Base-by-base conservation (phyloP, 2,113 vertebrate species). In the Tragulus kanchil region DNA sequence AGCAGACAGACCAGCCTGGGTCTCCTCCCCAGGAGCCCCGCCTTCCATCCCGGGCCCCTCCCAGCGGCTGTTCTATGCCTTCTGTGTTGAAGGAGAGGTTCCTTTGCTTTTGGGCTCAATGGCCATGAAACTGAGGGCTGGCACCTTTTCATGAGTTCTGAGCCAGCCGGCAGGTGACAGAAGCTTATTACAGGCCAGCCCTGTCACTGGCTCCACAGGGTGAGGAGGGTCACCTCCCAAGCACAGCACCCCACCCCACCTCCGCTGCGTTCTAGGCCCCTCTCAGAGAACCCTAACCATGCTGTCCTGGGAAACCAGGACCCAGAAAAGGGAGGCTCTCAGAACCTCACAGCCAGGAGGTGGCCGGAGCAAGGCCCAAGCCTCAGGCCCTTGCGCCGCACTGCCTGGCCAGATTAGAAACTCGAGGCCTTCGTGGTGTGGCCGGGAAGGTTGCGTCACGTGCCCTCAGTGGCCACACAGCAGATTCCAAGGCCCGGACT, bases 181-280 rank as follows among this genome's bases (percentile, higher is more conserved):
- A 25, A 31, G 50, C 13, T 6, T 4, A 1, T 9, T 36, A 21
- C n/a, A 1, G 23, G 23, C 28, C 1, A 2, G 25, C 61, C 12
- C 48, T 89, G 58, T 71, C 77, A 12, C 6, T 21, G 1, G 36
- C 14, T 31, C 21, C 42, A 11, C 1, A 0, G 5, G 9, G 48
- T 36, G 7, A 13, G 19, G 36, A 48, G 56, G 26, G 36, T 2
- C 54, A 54, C 64, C 67, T 64, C 31, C 87, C 10, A 45, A 36
- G 3, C 48, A 64, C 31, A 45, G 89, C 1, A 5, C 26, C 75
- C 73, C 8, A 61, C 59, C 59, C 21, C 59, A 61, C 59, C 48
- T 77, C 75, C 48, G 25, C 26, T 56, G 77, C 28, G 12, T 23
- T 42, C 1, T 0, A 36, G 4, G 26, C 65, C 31, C 48, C 19